These are phyloP conservation scores for Drosophila arizonae DNA, from an alignment of 1,140 invertebrate species.

Conservation along the genomic window DNA sequence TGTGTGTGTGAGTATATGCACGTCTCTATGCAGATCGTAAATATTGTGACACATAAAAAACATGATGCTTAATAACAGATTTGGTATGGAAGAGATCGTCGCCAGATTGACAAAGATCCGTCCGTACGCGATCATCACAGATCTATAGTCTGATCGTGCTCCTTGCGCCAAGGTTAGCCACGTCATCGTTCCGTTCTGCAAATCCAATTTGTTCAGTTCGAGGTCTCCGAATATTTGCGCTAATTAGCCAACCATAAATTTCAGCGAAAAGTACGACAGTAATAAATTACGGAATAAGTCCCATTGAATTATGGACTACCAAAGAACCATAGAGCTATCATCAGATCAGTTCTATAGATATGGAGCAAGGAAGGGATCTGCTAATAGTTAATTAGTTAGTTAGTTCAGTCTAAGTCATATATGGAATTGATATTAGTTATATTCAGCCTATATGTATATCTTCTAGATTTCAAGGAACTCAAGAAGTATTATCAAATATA, in stretches of 20 bases:
- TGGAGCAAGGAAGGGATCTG: neutral
- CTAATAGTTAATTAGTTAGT: neutral
- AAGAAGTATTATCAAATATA: no score
- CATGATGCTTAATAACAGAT: conserved; percentile 33
- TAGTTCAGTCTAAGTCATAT: no score
- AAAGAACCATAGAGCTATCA: neutral
- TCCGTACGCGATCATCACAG: neutral
- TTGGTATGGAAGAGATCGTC: conserved; percentile 8
- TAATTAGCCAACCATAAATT: conserved; percentile 71
- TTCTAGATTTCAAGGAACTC: no score
- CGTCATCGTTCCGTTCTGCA: conserved; percentile 34
- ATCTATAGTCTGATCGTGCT: conserved; percentile 21
- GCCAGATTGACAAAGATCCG: conserved; percentile 27
- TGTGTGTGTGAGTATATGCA: neutral
- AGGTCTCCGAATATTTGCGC: conserved; percentile 32
- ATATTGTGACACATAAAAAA: conserved; percentile 67
- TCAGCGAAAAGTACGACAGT: conserved; percentile 51
- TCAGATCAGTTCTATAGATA: neutral
- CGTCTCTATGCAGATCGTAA: conserved; percentile 47
- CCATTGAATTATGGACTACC: conserved; percentile 14
- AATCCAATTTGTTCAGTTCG: conserved; percentile 21
- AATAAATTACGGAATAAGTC: conserved; percentile 58
- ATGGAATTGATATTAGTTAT: no score
- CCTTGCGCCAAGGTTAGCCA: conserved; percentile 35
- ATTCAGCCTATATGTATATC: no score